Evolutionary conservation across 1,140 invertebrate genomes (phyloP).

Genomic region (Brachionus manjavacas): DNA sequence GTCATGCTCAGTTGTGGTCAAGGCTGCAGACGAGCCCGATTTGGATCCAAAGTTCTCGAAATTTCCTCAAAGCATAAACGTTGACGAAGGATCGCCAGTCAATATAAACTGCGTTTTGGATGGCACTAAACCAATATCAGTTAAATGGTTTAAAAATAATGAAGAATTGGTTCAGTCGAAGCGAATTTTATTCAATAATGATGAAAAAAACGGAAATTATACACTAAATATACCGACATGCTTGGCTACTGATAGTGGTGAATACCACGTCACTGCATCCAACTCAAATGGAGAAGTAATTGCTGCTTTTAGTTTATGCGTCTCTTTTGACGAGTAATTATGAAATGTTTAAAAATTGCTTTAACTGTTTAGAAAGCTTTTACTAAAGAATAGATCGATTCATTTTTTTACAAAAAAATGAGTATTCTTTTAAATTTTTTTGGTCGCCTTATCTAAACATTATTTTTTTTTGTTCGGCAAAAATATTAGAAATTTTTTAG

Average conservation of each 20-base stretch:
- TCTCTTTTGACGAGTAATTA: conserved; percentile 24
- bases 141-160: conserved; percentile 35
- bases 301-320: conserved; percentile 40
- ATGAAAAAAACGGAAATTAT: not conserved
- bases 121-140: conserved; percentile 21
- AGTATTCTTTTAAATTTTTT: not conserved
- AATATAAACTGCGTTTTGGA: not conserved
- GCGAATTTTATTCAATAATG: not conserved
- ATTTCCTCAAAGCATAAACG: not conserved
- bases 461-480: not conserved
- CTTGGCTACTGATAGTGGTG: conserved; percentile 35
- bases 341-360: not conserved
- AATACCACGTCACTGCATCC: conserved; percentile 1
- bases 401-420: not conserved
- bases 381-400: not conserved
- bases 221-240: not conserved
- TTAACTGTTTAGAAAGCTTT: not conserved
- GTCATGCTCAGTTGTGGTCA: conserved; percentile 36
- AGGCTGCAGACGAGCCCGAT: conserved; percentile 22
- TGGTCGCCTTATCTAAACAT: not conserved
- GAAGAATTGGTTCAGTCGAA: not conserved
- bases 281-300: conserved; percentile 41
- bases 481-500: not conserved
- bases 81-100: not conserved
- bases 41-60: conserved; percentile 28